Percentiles rank a stretch among this genome's conserved stretches.
These are phyloP conservation scores for Eleginops maclovinus DNA, from an alignment of 2,113 vertebrate genomes.

Conservation along the genomic window DNA sequence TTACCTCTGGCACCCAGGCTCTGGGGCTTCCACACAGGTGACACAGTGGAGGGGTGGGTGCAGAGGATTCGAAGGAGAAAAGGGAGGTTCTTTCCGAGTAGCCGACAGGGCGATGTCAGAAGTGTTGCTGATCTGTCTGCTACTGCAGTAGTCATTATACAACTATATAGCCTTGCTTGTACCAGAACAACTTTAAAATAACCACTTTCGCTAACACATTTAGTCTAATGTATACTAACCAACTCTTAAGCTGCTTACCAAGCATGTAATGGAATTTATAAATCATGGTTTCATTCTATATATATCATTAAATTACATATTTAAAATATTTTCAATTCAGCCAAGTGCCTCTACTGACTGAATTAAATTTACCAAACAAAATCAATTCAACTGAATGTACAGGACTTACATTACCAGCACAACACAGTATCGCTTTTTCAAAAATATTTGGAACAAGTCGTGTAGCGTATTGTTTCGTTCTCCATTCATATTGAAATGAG, in stretches of 20 bases:
- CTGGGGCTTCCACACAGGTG: slow-evolving; percentile 79
- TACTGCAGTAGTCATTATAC: slow-evolving; percentile 48
- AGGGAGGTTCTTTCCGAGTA: slow-evolving; percentile 51
- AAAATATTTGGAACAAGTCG: too few species aligned
- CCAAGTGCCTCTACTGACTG: background rate
- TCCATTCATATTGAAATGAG: slow-evolving; percentile 26
- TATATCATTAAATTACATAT: background rate
- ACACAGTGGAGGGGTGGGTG: slow-evolving; percentile 67
- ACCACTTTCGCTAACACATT: background rate
- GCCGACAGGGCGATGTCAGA: slow-evolving; percentile 68
- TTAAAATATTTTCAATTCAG: background rate
- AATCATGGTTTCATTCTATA: background rate
- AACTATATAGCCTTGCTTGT: slow-evolving; percentile 37
- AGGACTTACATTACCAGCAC: background rate
- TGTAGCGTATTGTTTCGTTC: slow-evolving; percentile 36
- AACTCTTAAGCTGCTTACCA: background rate
- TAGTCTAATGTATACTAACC: background rate
- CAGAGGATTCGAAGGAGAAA: slow-evolving; percentile 51
- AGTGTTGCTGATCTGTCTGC: slow-evolving; percentile 57
- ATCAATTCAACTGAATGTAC: slow-evolving; percentile 8
- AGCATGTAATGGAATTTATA: background rate
- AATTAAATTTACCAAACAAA: slow-evolving; percentile 17
- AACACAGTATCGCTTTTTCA: slow-evolving; percentile 9
- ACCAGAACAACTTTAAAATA: slow-evolving; percentile 4
- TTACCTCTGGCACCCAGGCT: slow-evolving; percentile 83